phyloP scores from a whole-genome alignment of 1,140 invertebrate genomes.

The Heliconius eleuchia region DNA sequence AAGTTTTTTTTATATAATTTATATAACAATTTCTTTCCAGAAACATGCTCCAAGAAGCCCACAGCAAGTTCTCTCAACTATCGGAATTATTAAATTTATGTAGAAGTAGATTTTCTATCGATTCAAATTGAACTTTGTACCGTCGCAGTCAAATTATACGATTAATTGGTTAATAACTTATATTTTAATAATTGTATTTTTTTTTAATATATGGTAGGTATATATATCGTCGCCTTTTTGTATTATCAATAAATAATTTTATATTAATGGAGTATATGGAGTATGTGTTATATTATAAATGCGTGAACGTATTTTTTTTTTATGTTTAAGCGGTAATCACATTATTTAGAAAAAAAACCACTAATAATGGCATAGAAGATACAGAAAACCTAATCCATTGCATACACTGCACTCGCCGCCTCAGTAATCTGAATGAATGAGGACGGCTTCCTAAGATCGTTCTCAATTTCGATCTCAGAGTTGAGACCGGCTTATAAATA shows the following conservation, averaged over 20 bases:
- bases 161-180: not conserved
- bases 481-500: too few species aligned
- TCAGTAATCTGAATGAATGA: too few species aligned
- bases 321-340: too few species aligned
- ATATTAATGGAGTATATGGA: not conserved
- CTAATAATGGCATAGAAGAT: too few species aligned
- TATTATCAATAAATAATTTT: too few species aligned
- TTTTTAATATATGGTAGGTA: not conserved
- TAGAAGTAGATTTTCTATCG: slow-evolving; percentile 45
- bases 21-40: slow-evolving; percentile 36
- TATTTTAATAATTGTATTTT: not conserved
- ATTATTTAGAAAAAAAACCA: too few species aligned
- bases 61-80: slow-evolving; percentile 56
- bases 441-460: too few species aligned
- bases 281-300: too few species aligned
- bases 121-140: slow-evolving; percentile 42
- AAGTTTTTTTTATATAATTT: slow-evolving; percentile 27
- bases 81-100: slow-evolving; percentile 57
- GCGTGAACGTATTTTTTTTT: too few species aligned
- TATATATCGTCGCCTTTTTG: not conserved
- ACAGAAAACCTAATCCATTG: not conserved
- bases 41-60: slow-evolving; percentile 64
- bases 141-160: slow-evolving; percentile 42
- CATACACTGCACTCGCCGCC: not conserved
- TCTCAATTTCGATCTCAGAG: too few species aligned